phyloP scores from a whole-genome alignment of 2,797 vertebrate species.

The Neosalanx taihuensis region DNA sequence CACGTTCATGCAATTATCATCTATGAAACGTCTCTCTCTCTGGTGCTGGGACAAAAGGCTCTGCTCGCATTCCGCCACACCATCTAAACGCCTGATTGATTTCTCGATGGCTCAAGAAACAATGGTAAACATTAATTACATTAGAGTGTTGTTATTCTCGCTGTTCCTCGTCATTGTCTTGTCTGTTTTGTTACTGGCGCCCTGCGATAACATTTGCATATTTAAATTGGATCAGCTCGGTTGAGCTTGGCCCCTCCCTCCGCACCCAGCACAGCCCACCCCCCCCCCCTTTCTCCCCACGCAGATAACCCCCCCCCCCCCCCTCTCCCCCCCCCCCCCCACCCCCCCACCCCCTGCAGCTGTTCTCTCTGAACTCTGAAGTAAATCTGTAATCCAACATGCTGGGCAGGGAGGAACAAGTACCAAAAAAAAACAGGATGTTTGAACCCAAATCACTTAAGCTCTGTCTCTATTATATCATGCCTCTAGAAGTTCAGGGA shows the following conservation, averaged over 20 bases:
- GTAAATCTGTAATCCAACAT: constrained; percentile 9
- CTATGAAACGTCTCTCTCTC: constrained; percentile 20
- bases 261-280: constrained; percentile 49
- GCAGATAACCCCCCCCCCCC: neutral
- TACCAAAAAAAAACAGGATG: neutral
- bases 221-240: constrained; percentile 87
- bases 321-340: neutral
- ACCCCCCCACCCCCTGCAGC: constrained; percentile 26
- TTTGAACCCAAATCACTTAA: no score
- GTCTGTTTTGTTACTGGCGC: constrained; percentile 53
- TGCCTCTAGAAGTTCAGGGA: no score
- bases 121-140: constrained; percentile 58
- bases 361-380: constrained; percentile 22
- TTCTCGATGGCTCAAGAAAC: constrained; percentile 39
- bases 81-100: constrained; percentile 47
- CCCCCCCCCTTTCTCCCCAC: neutral
- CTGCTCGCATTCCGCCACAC: constrained; percentile 14
- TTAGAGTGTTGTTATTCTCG: constrained; percentile 29
- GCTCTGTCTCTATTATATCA: no score
- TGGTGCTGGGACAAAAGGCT: constrained; percentile 10
- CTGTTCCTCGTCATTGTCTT: constrained; percentile 61
- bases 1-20: neutral
- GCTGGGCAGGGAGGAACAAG: neutral
- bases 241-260: constrained; percentile 68
- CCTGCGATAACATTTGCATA: constrained; percentile 83